A percentile compares a stretch with the other conserved stretches of the same genome.
These are phyloP conservation scores for Cynodonichthys magdalenae DNA, from an alignment of 2,797 vertebrate species.

Conservation along the genomic window DNA sequence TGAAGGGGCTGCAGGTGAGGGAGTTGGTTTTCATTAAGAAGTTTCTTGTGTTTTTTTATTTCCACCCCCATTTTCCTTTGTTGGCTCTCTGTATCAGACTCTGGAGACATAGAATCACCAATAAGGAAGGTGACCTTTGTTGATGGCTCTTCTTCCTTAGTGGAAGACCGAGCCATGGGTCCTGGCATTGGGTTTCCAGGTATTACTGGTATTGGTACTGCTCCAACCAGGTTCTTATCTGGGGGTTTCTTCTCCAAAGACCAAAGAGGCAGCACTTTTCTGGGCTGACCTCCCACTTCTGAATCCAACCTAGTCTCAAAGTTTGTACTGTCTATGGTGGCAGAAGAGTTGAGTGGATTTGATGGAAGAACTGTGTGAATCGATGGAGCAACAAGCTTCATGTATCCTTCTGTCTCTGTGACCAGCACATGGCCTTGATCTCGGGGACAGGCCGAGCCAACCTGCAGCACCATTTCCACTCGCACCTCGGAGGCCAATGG, in stretches of 20 bases:
- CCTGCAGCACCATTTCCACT: slow-evolving; percentile 82
- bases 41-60: slow-evolving; percentile 85
- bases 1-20: slow-evolving; percentile 53
- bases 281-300: slow-evolving; percentile 58
- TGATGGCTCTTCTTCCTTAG: slow-evolving; percentile 77
- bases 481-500: slow-evolving; percentile 72
- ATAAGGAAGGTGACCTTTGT: slow-evolving; percentile 97
- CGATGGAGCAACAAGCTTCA: slow-evolving; percentile 24
- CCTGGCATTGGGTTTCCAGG: slow-evolving; percentile 12
- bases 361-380: slow-evolving; percentile 28
- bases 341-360: slow-evolving; percentile 31
- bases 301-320: slow-evolving; percentile 53
- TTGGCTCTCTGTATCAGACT: slow-evolving; percentile 94
- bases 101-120: slow-evolving; percentile 96
- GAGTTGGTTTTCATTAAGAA: slow-evolving; percentile 73
- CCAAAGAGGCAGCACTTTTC: slow-evolving; percentile 52
- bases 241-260: slow-evolving; percentile 91
- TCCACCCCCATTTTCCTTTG: slow-evolving; percentile 86
- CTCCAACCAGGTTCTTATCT: slow-evolving; percentile 81
- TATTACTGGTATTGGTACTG: slow-evolving; percentile 41
- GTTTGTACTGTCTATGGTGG: slow-evolving; percentile 61
- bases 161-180: slow-evolving; percentile 71
- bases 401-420: slow-evolving; percentile 32
- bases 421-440: slow-evolving; percentile 70
- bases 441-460: slow-evolving; percentile 74